Base-by-base conservation (phyloP, 2,113 vertebrate species). In the Capreolus pygargus region DNA sequence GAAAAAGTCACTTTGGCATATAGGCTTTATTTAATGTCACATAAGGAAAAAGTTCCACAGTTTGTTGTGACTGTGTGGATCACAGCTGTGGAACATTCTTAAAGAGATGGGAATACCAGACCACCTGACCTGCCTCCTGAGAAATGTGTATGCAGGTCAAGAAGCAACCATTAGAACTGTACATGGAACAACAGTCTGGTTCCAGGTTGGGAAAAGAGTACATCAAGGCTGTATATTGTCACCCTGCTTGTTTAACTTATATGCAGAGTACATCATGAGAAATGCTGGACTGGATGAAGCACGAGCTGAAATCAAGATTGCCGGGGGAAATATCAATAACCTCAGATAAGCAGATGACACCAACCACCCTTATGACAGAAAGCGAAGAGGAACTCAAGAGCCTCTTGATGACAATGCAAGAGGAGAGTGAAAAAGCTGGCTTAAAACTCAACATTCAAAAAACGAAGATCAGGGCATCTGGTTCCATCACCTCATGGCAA, bases 381-480 rank as follows among this genome's bases (percentile, higher is more conserved):
- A 70, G 67, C 6, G n/a, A 70, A 70, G 67, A 70, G 67, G n/a
- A 70, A 39, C n/a, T 70, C 19, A 70, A 39, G 19, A 70, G 67
- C n/a, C 67, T 70, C n/a, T 36, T 70, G n/a, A 70, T 39, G 67
- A 36, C 17, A 70, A n/a, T 36, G 64, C 36, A 39, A 70, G n/a
- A 70, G 67, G 19, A 39, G 67, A 70, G 19, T 23, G 10, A 70
- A 70, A 23, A 70, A 70, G 10, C 19, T 70, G n/a, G n/a, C 67
- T 23, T 70, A 70, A 70, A 70, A 39, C 67, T 70, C n/a, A 23
- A 23, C 67, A 39, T 39, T 70, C 67, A 23, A 12, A 39, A 70
- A 39, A 39, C 0, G 0, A 70, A 70, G n/a, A 70, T 70, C n/a
- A 39, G 19, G 67, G 67, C n/a, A 70, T 70, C 67, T 0, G 0